Evolutionary conservation across 2,888 invertebrate species (phyloP).

Genomic region (Drosophila nigritarsus): DNA sequence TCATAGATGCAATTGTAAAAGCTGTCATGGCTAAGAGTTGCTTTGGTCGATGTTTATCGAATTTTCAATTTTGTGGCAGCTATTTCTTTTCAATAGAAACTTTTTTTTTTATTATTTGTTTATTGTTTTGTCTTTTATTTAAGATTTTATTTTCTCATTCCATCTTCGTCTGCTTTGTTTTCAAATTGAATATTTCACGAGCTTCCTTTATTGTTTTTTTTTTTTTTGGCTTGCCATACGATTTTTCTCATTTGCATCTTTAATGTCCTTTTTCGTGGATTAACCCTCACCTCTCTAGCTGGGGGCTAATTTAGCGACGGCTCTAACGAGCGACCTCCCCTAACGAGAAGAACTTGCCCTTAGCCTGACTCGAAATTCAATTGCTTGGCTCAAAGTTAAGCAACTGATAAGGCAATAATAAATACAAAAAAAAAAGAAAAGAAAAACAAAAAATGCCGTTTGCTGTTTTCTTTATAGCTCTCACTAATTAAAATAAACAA

Average conservation of each 20-base stretch:
- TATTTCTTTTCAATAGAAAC: constrained; percentile 1
- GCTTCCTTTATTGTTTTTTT: constrained; percentile 13
- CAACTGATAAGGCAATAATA: constrained; percentile 19
- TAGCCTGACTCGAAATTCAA: constrained; percentile 31
- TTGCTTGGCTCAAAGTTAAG: constrained; percentile 42
- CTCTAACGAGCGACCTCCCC: constrained; percentile 17
- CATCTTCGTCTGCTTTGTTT: not conserved
- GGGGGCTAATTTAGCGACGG: constrained; percentile 34
- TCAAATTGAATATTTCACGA: constrained; percentile 27
- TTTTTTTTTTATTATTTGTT: not conserved
- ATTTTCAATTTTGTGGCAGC: not conserved
- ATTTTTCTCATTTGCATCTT: constrained; percentile 59
- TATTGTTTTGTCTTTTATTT: constrained; percentile 1
- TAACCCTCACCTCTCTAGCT: constrained; percentile 24
- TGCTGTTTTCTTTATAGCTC: constrained; percentile 46
- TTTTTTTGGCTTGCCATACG: constrained; percentile 22
- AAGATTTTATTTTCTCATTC: not conserved
- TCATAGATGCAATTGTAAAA: no score
- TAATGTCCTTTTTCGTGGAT: constrained; percentile 29
- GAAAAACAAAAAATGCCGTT: constrained; percentile 26
- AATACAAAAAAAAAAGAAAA: constrained; percentile 10
- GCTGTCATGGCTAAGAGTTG: not conserved
- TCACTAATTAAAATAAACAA: constrained; percentile 75
- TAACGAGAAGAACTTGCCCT: constrained; percentile 25
- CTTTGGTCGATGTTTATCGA: not conserved